Base-by-base conservation (phyloP, 2,113 vertebrate genomes). In the Dunckerocampus dactyliophorus region DNA sequence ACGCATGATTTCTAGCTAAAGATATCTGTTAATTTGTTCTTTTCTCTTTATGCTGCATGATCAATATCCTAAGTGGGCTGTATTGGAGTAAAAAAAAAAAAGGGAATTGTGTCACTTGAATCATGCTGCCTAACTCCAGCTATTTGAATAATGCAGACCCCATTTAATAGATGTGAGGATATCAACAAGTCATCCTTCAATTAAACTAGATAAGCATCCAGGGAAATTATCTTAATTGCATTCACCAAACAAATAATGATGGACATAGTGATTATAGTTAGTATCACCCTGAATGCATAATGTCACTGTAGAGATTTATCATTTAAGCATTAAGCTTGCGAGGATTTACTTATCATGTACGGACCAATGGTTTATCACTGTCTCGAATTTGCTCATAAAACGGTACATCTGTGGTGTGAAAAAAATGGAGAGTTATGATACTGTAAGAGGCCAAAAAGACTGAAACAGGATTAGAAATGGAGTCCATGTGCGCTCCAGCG, bases 291-390 rank as follows among this genome's bases (percentile, higher is more conserved):
- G n/a, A 56, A 56, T 42, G 72, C 80, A 82, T 82, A 80, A 85
- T 77, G n/a, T 75, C 62, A 67, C 65, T 65, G 75, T 72, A 53
- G 78, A 71, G 59, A 67, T 68, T 74, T 76, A 81, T 80, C 75
- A 51, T 56, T 71, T 56, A 69, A 53, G 43, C 50, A 43, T 59
- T 52, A 71, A 53, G 62, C 53, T 69, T 71, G 59, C 71, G 20
- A 45, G 54, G 59, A 47, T 56, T 46, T 60, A 31, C 19, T 55
- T 55, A 51, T 67, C 62, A 54, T 69, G 63, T 65, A 42, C 39
- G 69, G 69, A 72, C 34, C 47, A 39, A 49, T 71, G 21, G 65
- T 58, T 39, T 34, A 63, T 62, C 54, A 53, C 54, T 15, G 34
- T 63, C 58, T 24, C 56, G 72, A 7, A 69, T 37, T 56, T 60